Conservation (phyloP, 1,140 invertebrate species). For the Drosophila orosa region DNA sequence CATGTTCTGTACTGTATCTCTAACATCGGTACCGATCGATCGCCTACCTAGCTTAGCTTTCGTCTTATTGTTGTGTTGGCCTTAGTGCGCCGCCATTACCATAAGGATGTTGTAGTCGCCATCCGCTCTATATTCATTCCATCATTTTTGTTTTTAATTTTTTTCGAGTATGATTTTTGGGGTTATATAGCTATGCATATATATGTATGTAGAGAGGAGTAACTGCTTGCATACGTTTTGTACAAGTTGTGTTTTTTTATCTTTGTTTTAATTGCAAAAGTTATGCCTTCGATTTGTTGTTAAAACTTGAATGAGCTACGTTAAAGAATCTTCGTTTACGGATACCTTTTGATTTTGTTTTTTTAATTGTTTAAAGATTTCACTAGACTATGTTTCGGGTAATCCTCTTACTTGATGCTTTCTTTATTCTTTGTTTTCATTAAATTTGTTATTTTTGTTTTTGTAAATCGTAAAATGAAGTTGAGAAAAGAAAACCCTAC, state of each 20-base stretch:
- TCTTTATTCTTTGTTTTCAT: constrained; percentile 6
- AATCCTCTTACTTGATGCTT: constrained; percentile 13
- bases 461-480: constrained; percentile 44
- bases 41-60: constrained; percentile 75
- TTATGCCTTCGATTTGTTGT: constrained; percentile 57
- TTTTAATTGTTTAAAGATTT: constrained; percentile 53
- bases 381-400: constrained; percentile 53
- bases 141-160: constrained; percentile 10
- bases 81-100: constrained; percentile 29
- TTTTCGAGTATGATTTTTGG: constrained; percentile 60
- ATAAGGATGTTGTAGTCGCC: constrained; percentile 39
- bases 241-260: constrained; percentile 56
- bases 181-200: constrained; percentile 70
- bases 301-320: constrained; percentile 81
- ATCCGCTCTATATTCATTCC: constrained; percentile 10
- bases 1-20: constrained; percentile 40
- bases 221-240: constrained; percentile 66
- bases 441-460: constrained; percentile 8
- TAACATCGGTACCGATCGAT: constrained; percentile 54
- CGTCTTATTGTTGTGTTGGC: constrained; percentile 56
- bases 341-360: constrained; percentile 60
- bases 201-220: constrained; percentile 72
- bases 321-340: constrained; percentile 47
- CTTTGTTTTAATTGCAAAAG: constrained; percentile 67
- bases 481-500: constrained; percentile 52